Percentiles rank a stretch among this genome's conserved stretches.
These are phyloP conservation scores for Pemphigus obesinymphae DNA, from an alignment of 1,140 invertebrate genomes.

Conservation along the genomic window DNA sequence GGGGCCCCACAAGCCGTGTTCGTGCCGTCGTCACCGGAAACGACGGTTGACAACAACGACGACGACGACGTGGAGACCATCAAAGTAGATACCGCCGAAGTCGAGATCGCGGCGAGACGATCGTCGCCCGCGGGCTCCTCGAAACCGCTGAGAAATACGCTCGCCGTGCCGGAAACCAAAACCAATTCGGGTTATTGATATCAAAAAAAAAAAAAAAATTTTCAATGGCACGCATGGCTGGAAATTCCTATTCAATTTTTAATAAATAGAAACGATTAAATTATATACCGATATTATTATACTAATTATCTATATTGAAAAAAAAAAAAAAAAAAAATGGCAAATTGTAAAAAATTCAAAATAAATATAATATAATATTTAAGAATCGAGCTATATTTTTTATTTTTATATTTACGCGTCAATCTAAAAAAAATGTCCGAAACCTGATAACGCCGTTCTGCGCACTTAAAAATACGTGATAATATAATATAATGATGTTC, in stretches of 20 bases:
- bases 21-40: constrained; percentile 21
- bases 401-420: no score
- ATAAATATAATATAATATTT: no score
- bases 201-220: no score
- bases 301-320: not conserved
- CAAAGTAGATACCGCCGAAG: constrained; percentile 39
- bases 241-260: not conserved
- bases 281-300: no score
- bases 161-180: constrained; percentile 29
- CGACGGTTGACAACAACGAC: no score
- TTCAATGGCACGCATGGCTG: not conserved
- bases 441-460: no score
- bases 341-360: not conserved
- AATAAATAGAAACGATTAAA: not conserved
- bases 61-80: constrained; percentile 28
- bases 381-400: no score
- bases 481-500: no score
- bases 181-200: constrained; percentile 29
- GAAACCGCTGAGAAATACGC: constrained; percentile 43
- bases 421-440: no score
- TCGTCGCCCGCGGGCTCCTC: constrained; percentile 27
- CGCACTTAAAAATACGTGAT: no score
- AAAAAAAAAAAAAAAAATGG: not conserved
- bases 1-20: constrained; percentile 46
- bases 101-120: constrained; percentile 33